Evolutionary conservation across 2,113 vertebrate species (phyloP).

Genomic region (Rhadina sibilatrix): DNA sequence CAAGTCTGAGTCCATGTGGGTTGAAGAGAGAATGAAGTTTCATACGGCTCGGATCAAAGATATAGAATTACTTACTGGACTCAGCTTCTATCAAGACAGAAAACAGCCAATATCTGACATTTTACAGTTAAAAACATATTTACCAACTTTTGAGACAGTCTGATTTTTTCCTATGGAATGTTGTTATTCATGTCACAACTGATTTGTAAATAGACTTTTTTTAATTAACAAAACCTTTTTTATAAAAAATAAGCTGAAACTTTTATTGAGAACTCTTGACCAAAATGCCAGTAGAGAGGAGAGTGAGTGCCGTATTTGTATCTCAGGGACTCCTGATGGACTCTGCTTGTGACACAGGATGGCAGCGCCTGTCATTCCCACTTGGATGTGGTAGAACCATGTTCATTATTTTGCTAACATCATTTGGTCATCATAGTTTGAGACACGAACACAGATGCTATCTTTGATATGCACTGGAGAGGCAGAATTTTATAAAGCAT

Average conservation of each 20-base stretch:
- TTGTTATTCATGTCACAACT: neutral
- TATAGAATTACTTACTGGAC: slow-evolving; percentile 89
- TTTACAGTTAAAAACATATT: slow-evolving; percentile 87
- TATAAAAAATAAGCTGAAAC: slow-evolving; percentile 13
- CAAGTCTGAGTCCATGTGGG: slow-evolving; percentile 75
- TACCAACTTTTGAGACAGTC: slow-evolving; percentile 70
- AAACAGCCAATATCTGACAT: slow-evolving; percentile 84
- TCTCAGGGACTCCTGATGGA: slow-evolving; percentile 72
- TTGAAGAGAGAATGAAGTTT: slow-evolving; percentile 83
- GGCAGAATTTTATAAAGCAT: neutral
- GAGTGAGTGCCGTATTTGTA: slow-evolving; percentile 46
- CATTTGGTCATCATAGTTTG: neutral
- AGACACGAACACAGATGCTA: neutral
- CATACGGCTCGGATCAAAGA: slow-evolving; percentile 87
- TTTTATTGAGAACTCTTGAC: slow-evolving; percentile 29
- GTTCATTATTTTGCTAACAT: neutral
- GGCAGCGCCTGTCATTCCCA: neutral
- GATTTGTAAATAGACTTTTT: slow-evolving; percentile 49
- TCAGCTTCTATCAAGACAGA: slow-evolving; percentile 92
- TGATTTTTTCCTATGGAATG: slow-evolving; percentile 49
- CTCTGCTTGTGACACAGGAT: neutral
- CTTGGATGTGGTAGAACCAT: slow-evolving; percentile 9
- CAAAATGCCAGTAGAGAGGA: slow-evolving; percentile 55
- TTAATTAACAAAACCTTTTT: neutral
- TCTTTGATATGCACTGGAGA: neutral